Evolutionary conservation across 2,888 invertebrate genomes (phyloP).

Genomic region (Aleiodes leptofemur): DNA sequence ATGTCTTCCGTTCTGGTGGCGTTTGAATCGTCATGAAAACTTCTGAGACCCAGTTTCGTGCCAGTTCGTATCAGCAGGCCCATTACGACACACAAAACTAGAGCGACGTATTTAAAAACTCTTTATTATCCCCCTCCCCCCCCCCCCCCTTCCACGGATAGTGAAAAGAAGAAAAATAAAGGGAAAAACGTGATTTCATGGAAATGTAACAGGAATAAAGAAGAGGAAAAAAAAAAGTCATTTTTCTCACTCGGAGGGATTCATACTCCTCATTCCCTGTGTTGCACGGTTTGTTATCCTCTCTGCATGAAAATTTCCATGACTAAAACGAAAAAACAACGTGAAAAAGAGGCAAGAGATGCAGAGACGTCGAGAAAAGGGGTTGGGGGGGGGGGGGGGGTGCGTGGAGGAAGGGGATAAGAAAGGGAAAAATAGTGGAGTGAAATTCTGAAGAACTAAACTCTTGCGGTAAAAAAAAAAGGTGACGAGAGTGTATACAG

Average conservation of each 20-base stretch:
- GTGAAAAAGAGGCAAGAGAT: not conserved
- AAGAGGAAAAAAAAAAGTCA: not conserved
- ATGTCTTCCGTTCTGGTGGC: conserved; percentile 35
- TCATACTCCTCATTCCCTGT: not conserved
- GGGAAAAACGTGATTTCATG: conserved; percentile 20
- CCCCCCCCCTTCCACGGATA: no score
- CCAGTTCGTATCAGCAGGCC: conserved; percentile 48
- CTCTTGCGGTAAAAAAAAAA: conserved; percentile 10
- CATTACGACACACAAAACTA: conserved; percentile 46
- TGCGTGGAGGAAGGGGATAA: not conserved
- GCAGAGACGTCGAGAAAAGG: not conserved
- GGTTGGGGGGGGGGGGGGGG: no score
- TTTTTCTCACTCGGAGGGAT: conserved; percentile 8
- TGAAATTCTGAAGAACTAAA: conserved; percentile 25
- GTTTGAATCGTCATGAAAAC: conserved; percentile 27
- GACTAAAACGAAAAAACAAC: not conserved
- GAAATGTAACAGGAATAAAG: conserved; percentile 10
- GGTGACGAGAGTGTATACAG: conserved; percentile 21
- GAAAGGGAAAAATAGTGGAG: not conserved
- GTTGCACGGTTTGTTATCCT: conserved; percentile 11
- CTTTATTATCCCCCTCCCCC: conserved; percentile 9
- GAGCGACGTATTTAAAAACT: conserved; percentile 33
- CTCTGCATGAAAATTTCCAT: conserved; percentile 3
- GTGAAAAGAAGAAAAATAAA: not conserved
- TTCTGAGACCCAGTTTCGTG: conserved; percentile 43